Conservation (phyloP, 2,797 vertebrate species). For the Coendou prehensilis region DNA sequence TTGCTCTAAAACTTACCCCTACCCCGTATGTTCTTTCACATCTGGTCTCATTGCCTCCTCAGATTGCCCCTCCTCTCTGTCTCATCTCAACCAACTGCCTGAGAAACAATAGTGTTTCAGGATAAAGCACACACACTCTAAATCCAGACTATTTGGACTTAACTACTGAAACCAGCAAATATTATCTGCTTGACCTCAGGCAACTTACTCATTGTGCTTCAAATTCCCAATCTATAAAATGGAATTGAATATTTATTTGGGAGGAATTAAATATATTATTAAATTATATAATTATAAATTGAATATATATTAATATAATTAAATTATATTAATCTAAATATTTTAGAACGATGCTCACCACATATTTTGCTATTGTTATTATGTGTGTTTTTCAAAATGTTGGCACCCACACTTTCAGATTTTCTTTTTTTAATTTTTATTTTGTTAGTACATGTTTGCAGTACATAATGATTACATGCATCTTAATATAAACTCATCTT, state of each 20-base stretch:
- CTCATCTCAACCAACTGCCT: not conserved
- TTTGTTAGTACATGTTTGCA: not conserved
- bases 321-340: not conserved
- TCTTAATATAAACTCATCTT: slow-evolving; percentile 58
- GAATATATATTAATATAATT: too few relatives aligned
- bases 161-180: not conserved
- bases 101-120: not conserved
- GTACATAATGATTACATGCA: not conserved
- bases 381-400: slow-evolving; percentile 40
- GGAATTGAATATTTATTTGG: not conserved
- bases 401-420: slow-evolving; percentile 22
- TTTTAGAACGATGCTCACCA: slow-evolving; percentile 38
- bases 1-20: not conserved
- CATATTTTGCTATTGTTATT: not conserved
- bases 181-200: not conserved
- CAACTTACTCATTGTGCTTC: not conserved
- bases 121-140: not conserved
- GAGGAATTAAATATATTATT: not conserved
- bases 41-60: too few relatives aligned
- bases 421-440: slow-evolving; percentile 22
- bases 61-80: not conserved
- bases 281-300: too few relatives aligned
- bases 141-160: not conserved
- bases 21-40: not conserved
- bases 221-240: not conserved